These are phyloP conservation scores for Phataginus tricuspis DNA, from an alignment of 2,797 vertebrate genomes.

Conservation along the genomic window DNA sequence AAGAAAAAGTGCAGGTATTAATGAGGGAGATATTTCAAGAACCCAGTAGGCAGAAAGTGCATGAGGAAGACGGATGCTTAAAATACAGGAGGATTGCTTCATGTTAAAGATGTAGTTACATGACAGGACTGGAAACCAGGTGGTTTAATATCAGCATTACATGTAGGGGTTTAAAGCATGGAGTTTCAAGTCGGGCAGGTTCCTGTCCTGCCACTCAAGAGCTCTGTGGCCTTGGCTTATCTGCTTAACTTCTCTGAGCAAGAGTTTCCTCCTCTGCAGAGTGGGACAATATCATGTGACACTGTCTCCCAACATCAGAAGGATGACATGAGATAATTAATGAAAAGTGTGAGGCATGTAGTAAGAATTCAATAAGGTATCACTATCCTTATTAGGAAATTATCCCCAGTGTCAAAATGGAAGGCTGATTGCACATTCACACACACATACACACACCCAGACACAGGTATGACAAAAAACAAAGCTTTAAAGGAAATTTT, in stretches of 20 bases:
- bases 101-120: not conserved
- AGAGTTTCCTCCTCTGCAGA: not conserved
- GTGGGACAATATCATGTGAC: not conserved
- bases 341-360: not conserved
- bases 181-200: not conserved
- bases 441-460: not conserved
- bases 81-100: not conserved
- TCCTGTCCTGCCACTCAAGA: not conserved
- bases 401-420: not conserved
- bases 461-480: not conserved
- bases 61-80: not conserved
- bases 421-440: not conserved
- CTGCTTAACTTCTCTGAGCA: not conserved
- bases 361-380: not conserved
- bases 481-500: slow-evolving; percentile 33
- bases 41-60: not conserved
- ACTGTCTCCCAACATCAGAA: not conserved
- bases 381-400: not conserved
- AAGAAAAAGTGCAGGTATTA: not conserved
- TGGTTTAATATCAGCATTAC: not conserved
- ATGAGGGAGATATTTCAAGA: not conserved
- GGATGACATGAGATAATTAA: not conserved
- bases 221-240: not conserved
- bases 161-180: not conserved
- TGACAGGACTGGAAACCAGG: not conserved